phyloP scores from a whole-genome alignment of 2,888 invertebrate species.

The Phorcus lineatus region DNA sequence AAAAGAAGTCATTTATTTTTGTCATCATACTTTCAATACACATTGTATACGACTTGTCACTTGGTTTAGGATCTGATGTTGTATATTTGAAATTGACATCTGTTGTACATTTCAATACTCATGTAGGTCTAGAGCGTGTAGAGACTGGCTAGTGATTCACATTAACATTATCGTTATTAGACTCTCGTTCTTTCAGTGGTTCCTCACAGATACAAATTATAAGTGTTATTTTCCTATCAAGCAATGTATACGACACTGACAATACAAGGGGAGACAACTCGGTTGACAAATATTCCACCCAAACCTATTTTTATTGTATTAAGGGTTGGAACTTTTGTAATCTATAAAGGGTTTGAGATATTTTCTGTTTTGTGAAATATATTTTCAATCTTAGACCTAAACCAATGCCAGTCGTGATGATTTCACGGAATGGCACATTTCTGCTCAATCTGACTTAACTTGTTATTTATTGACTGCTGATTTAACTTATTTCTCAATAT shows the following conservation, averaged over 20 bases:
- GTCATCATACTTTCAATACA: neutral
- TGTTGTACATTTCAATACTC: conserved; percentile 15
- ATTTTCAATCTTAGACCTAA: no score
- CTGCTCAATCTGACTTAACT: no score
- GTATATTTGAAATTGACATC: conserved; percentile 8
- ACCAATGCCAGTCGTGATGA: no score
- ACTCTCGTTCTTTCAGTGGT: conserved; percentile 1
- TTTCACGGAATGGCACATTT: no score
- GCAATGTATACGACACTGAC: conserved; percentile 1
- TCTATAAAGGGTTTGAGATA: no score
- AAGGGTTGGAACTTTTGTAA: no score
- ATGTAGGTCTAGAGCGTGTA: neutral
- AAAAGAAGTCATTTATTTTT: neutral
- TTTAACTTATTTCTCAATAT: no score
- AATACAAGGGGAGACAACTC: neutral
- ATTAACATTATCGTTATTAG: neutral
- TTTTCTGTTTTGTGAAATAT: no score
- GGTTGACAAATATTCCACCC: neutral
- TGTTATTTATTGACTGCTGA: no score
- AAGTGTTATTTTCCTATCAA: neutral
- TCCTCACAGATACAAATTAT: neutral
- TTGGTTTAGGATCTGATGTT: neutral
- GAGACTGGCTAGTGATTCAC: neutral
- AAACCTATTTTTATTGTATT: no score
- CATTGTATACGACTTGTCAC: neutral